Evolutionary conservation across 1,140 invertebrate genomes (phyloP).

Genomic region (Nylanderia fulva): DNA sequence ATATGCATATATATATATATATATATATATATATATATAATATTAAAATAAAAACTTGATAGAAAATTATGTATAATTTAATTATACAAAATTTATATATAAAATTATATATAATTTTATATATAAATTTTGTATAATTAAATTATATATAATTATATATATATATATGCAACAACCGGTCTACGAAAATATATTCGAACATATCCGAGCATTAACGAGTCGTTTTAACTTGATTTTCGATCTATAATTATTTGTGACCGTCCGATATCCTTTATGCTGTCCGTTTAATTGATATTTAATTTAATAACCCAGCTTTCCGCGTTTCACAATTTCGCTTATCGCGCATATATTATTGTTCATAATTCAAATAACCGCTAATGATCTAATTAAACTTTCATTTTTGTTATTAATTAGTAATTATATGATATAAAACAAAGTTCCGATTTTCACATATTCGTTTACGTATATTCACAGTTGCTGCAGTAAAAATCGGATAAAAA

Average conservation of each 20-base stretch:
- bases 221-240: constrained; percentile 38
- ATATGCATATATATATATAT: too few relatives aligned
- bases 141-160: too few relatives aligned
- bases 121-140: too few relatives aligned
- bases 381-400: constrained; percentile 53
- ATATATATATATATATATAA: too few relatives aligned
- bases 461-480: too few relatives aligned
- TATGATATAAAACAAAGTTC: not conserved
- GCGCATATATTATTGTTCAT: not conserved
- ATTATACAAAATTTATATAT: too few relatives aligned
- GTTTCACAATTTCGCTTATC: constrained; percentile 34
- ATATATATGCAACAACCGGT: too few relatives aligned
- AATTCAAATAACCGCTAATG: constrained; percentile 42
- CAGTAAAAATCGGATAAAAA: not conserved
- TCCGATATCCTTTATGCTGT: constrained; percentile 43
- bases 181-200: constrained; percentile 1
- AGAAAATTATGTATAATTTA: too few relatives aligned
- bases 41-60: too few relatives aligned
- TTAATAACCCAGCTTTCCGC: not conserved
- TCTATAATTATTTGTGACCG: constrained; percentile 55
- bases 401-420: constrained; percentile 51
- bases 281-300: constrained; percentile 52
- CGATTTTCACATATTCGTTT: too few relatives aligned
- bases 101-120: too few relatives aligned
- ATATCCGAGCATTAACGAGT: constrained; percentile 33